Percentiles rank a stretch among this genome's conserved stretches.
These are phyloP conservation scores for Ctenosaura bakeri DNA, from an alignment of 2,797 vertebrate species.

Conservation along the genomic window DNA sequence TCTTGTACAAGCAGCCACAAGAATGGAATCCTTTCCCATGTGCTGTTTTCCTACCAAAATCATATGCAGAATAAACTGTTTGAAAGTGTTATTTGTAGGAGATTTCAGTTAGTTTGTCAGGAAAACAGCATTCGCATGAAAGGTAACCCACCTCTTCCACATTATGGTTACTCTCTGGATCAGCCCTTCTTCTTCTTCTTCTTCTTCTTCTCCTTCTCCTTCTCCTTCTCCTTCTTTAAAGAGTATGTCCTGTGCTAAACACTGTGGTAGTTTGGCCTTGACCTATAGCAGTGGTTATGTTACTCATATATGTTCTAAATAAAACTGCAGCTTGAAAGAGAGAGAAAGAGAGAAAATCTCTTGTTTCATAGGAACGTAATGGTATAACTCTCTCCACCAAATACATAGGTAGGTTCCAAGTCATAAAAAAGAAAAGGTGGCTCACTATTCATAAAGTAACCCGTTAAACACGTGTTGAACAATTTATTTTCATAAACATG, in stretches of 20 bases:
- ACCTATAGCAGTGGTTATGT: not conserved
- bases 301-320: slow-evolving; percentile 30
- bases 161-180: not conserved
- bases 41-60: not conserved
- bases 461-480: slow-evolving; percentile 51
- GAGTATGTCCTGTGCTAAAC: not conserved
- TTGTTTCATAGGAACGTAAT: slow-evolving; percentile 12
- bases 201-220: too few species aligned
- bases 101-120: not conserved
- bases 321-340: not conserved
- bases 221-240: not conserved
- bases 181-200: not conserved
- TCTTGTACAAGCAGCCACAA: not conserved
- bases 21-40: not conserved
- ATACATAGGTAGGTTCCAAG: slow-evolving; percentile 22
- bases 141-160: not conserved
- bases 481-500: slow-evolving; percentile 63
- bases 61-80: not conserved
- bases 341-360: not conserved
- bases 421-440: slow-evolving; percentile 12
- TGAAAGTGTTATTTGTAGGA: not conserved
- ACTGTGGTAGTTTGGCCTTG: not conserved
- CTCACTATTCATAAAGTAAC: slow-evolving; percentile 21
- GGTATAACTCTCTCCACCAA: not conserved
- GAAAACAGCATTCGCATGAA: not conserved